Evolutionary conservation across 2,888 invertebrate species (phyloP), one percentile per base, ranked within the genome.

Genomic region (Dasypogon diadema): DNA sequence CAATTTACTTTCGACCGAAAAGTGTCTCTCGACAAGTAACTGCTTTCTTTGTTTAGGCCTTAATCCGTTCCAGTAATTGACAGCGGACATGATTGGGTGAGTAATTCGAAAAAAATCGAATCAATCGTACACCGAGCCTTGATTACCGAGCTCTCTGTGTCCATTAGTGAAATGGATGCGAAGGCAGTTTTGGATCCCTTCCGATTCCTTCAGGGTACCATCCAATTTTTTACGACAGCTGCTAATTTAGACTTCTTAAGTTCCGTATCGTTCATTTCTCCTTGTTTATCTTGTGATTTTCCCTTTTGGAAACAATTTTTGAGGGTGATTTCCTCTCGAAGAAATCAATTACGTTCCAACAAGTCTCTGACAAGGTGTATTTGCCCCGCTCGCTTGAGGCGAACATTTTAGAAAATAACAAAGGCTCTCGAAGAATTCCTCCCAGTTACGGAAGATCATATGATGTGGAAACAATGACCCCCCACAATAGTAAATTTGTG

Each of bases 1-100:
- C 60, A 60, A 60, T 26, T 60, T 60, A 34, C 16, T 37, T 60
- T 60, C 37, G 37, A 60, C 60, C 60, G 37, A 42, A 60, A 60
- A 60, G 60, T 37, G 60, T 21, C 60, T 22, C 37, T 30, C 37
- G 60, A 37, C 37, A 37, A 60, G 42, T 60, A 37, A 60, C 37
- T 12, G 12, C 16, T 8, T 37, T 21, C 18, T 37, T 60, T 18
- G 8, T 16, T 58, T 18, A 24, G 5, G 18, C 58, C 16, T 6
- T 2, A 3, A 14, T 24, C 16, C 16, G n/a, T 4, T 8, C n/a
- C 30, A 14, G 30, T 58, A 58, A 58, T 58, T 16, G 37, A 42
- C 37, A 60, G 21, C 10, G 42, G 18, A 6, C 21, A 16, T 2
- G 42, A 42, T 42, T 6, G 42, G 10, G 8, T 16, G 18, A 16